Evolutionary conservation across 1,140 invertebrate genomes (phyloP), one percentile per base, ranked within the genome.

Genomic region (Danaus melanippus): DNA sequence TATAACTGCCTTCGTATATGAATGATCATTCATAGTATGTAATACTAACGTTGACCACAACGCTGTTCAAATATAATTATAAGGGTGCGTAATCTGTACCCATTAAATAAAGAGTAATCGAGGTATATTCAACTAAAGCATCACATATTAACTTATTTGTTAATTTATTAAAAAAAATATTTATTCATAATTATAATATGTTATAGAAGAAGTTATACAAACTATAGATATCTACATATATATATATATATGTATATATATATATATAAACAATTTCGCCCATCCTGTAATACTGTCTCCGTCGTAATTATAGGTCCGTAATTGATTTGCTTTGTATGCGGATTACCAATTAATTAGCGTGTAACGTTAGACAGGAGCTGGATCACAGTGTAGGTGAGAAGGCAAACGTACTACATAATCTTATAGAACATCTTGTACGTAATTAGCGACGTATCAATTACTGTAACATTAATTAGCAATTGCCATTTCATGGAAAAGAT

Each of bases 301-400:
- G 53, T 70, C 66, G 67, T 76, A 77, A 83, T 80, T 76, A 80
- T 77, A 66, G 62, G 60, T 17, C 69, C 69, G 67, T 80, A 80
- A 83, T 83, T 80, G 79, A 83, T 80, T 79, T 80, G 79, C 77
- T 77, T 83, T 83, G 79, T 80, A 75, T 67, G 62, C 62, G 77
- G 71, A 79, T 80, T 77, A 83, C 66, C 74, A 79, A 80, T 83
- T 83, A 80, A 82, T 82, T 79, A 82, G 67, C 60, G 61, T 66
- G 58, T 78, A 74, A 79, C 76, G 71, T 69, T 69, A 68, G 74
- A 73, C 64, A 67, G 54, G 64, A 55, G 50, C 58, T 56, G 48
- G n/a, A 32, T 32, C 21, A 32, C 21, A 32, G 21, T 32, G 21
- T 12, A 43, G 42, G 47, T 45, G 50, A 17, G 53, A 42, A 44